phyloP scores from a whole-genome alignment of 1,140 invertebrate species.

The Ceratina japonica region DNA sequence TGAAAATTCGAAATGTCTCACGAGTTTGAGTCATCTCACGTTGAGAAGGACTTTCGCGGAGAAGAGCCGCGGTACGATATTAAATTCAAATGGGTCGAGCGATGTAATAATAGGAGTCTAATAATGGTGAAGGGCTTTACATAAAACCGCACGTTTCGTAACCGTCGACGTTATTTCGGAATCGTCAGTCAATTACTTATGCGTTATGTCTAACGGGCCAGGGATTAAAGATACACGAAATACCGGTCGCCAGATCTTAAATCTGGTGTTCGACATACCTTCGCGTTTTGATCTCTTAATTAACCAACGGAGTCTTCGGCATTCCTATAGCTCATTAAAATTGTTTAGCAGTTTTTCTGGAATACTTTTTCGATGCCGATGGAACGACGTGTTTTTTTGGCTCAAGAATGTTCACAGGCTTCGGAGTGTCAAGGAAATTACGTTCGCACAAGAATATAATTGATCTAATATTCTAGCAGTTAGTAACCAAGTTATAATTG shows the following conservation, averaged over 20 bases:
- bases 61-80: not conserved
- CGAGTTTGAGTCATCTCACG: not conserved
- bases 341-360: not conserved
- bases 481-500: constrained; percentile 16
- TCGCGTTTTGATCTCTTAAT: not conserved
- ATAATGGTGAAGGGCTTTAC: constrained; percentile 9
- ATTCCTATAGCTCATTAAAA: constrained; percentile 8
- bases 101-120: constrained; percentile 11
- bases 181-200: constrained; percentile 25
- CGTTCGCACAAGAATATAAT: not conserved
- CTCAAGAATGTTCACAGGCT: too few relatives aligned
- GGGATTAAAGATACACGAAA: not conserved
- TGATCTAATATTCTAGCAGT: not conserved
- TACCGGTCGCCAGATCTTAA: not conserved
- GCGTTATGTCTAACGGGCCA: too few relatives aligned
- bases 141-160: constrained; percentile 2
- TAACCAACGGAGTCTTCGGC: not conserved
- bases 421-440: constrained; percentile 16
- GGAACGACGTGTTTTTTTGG: too few relatives aligned
- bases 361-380: not conserved
- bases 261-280: not conserved
- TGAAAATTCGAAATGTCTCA: not conserved
- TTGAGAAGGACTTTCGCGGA: not conserved
- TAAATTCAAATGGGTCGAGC: not conserved
- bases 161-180: not conserved